Evolutionary conservation across 2,113 vertebrate genomes (phyloP).

Genomic region (Murina feae): DNA sequence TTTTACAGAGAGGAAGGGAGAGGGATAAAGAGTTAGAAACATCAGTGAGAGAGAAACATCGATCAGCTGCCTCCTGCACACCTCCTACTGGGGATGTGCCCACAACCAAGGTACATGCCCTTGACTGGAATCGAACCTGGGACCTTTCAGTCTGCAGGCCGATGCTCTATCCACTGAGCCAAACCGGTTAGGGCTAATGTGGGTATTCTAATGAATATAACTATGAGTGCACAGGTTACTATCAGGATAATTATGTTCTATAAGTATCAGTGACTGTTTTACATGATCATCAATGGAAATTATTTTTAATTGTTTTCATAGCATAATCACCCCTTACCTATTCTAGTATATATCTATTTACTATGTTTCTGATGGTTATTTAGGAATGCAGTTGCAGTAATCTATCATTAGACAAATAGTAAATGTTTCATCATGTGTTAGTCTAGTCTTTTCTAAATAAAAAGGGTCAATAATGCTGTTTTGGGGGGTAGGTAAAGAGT

Average conservation of each 20-base stretch:
- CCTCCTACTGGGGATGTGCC: too few species aligned
- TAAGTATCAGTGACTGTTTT: conserved; percentile 33
- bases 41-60: too few species aligned
- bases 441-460: neutral
- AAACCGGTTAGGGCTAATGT: too few species aligned
- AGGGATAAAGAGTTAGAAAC: too few species aligned
- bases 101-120: too few species aligned
- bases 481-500: neutral
- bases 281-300: conserved; percentile 26
- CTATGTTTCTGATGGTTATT: neutral
- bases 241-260: neutral
- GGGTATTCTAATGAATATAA: neutral
- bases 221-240: neutral
- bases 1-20: too few species aligned
- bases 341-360: neutral
- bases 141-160: too few species aligned
- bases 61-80: too few species aligned
- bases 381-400: neutral
- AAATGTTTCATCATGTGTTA: neutral
- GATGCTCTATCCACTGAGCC: too few species aligned
- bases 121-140: too few species aligned
- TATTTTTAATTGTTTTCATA: conserved; percentile 39
- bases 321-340: neutral
- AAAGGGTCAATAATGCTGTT: neutral
- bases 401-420: neutral